Percentiles rank a stretch among this genome's conserved stretches.
Evolutionary conservation across 2,113 vertebrate species (phyloP).

Genomic region (Ceuthmochares aereus): DNA sequence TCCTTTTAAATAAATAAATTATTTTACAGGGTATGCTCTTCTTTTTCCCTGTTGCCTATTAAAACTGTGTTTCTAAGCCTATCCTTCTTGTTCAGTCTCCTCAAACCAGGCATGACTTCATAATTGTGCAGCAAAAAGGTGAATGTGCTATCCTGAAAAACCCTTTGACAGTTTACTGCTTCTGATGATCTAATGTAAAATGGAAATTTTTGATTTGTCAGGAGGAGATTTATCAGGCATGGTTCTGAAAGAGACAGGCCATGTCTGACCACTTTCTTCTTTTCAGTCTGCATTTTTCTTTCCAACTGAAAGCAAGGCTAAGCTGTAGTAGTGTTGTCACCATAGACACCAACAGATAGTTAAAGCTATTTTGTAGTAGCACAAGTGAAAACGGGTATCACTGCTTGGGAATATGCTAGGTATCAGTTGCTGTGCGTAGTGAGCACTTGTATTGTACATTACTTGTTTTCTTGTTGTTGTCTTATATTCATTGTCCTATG

Average conservation of each 20-base stretch:
- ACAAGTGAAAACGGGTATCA: accelerated
- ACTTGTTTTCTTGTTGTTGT: no score
- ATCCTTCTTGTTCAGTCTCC: not conserved
- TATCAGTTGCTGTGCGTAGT: no score
- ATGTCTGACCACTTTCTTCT: not conserved
- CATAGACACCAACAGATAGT: not conserved
- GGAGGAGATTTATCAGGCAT: not conserved
- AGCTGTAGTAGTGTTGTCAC: not conserved
- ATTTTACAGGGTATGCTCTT: not conserved
- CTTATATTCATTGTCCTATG: no score
- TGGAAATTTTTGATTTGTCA: not conserved
- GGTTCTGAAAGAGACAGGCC: not conserved
- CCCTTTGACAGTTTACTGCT: not conserved
- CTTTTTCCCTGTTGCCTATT: not conserved
- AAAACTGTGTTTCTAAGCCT: not conserved
- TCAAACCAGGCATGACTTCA: not conserved
- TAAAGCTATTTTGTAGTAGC: not conserved
- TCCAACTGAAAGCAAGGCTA: not conserved
- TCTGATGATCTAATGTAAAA: not conserved
- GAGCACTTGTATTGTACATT: no score
- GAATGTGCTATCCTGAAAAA: not conserved
- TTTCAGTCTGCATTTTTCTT: not conserved
- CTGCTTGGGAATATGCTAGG: no score
- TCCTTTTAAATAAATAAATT: not conserved
- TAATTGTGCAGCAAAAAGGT: not conserved